Percentiles rank a stretch among this genome's conserved stretches.
Evolutionary conservation across 1,140 invertebrate genomes (phyloP).

Genomic region (Drosophila quadrilineata): DNA sequence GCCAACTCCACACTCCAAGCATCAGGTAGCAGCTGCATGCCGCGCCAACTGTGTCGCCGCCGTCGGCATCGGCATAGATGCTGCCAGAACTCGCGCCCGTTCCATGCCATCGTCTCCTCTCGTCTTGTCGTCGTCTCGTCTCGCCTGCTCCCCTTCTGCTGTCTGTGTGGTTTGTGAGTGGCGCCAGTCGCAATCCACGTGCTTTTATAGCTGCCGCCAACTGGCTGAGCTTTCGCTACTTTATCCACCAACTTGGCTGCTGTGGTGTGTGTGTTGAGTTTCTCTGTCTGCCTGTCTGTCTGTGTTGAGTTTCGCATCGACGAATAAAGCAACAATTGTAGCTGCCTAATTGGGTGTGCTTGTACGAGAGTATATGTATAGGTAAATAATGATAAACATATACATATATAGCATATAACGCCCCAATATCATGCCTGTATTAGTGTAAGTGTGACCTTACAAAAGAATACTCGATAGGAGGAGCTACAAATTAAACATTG

Average conservation of each 20-base stretch:
- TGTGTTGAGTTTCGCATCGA: conserved; percentile 55
- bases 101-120: conserved; percentile 46
- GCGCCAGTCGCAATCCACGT: conserved; percentile 46
- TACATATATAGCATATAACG: conserved; percentile 31
- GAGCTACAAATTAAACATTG: conserved; percentile 46
- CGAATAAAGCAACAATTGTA: conserved; percentile 70
- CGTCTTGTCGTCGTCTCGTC: conserved; percentile 4
- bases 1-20: conserved; percentile 54
- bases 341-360: conserved; percentile 74
- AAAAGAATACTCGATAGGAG: conserved; percentile 52
- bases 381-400: conserved; percentile 56
- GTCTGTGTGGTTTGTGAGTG: conserved; percentile 71
- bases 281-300: conserved; percentile 9
- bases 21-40: conserved; percentile 33
- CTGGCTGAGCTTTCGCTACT: conserved; percentile 42
- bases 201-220: conserved; percentile 71
- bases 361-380: conserved; percentile 46
- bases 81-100: conserved; percentile 56
- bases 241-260: conserved; percentile 4
- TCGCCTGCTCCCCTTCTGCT: conserved; percentile 28
- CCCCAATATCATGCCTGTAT: neutral
- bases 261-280: conserved; percentile 51
- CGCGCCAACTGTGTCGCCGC: conserved; percentile 1
- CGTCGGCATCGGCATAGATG: conserved; percentile 54
- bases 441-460: conserved; percentile 43